Conservation (phyloP, 1,140 invertebrate genomes). For the Bombus pascuorum region DNA sequence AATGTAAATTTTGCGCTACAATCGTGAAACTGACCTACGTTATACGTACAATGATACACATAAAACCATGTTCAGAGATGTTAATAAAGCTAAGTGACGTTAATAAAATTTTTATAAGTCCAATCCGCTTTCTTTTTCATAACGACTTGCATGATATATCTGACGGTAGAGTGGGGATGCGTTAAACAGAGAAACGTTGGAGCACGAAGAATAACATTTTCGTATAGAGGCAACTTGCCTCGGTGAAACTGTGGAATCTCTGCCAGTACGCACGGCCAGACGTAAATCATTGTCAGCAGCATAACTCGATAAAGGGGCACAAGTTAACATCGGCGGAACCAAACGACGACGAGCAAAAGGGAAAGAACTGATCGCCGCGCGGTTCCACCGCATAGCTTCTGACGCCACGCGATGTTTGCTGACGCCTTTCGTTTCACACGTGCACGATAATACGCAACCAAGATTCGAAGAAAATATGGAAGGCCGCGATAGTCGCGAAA, state of each 20-base stretch:
- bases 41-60: background rate
- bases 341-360: slow-evolving; percentile 3
- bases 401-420: slow-evolving; percentile 8
- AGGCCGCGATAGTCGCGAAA: background rate
- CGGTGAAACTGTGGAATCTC: slow-evolving; percentile 36
- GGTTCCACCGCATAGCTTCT: background rate
- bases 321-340: slow-evolving; percentile 39
- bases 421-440: slow-evolving; percentile 41
- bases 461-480: slow-evolving; percentile 14
- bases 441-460: slow-evolving; percentile 3
- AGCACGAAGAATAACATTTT: background rate
- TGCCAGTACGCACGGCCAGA: slow-evolving; percentile 40
- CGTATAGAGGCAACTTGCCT: background rate
- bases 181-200: background rate
- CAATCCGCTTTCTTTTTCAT: too few species aligned
- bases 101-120: too few species aligned
- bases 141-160: background rate
- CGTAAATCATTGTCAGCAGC: slow-evolving; percentile 58
- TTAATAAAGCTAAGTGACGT: too few species aligned
- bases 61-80: background rate
- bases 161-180: background rate
- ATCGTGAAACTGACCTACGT: background rate
- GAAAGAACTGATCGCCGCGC: slow-evolving; percentile 4
- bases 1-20: background rate
- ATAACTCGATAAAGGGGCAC: slow-evolving; percentile 39